Evolutionary conservation across 2,888 invertebrate species (phyloP), one percentile per base, ranked within the genome.

Genomic region (Clostera curtula): DNA sequence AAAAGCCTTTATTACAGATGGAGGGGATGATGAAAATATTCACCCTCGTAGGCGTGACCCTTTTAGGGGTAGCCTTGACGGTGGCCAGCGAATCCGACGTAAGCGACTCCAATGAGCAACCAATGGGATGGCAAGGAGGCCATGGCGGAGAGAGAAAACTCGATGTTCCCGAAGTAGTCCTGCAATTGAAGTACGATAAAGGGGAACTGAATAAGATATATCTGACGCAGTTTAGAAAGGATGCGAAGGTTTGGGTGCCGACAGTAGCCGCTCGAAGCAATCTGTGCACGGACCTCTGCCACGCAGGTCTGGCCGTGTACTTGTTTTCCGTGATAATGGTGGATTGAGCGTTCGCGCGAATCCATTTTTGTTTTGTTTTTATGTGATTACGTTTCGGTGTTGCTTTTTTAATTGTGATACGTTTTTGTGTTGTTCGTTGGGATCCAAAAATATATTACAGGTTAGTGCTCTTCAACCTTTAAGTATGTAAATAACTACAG

Each of bases 171-270:
- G 80, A 80, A 43, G 80, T 84, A 5, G 72, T 84, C 21, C 48
- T 85, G 11, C 79, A 82, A 40, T 53, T 85, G 49, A 83, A 83
- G 44, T 85, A 84, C 39, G 67, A 74, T 28, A 55, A 59, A 8
- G 85, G 84, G 25, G 73, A 72, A 60, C 64, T 85, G 68, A 67
- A 82, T 64, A 70, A 71, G 62, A 75, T 85, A 73, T 80, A 80
- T 52, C 38, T 85, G 49, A 69, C 84, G 15, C 84, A 85, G 63
- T 79, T 71, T 28, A 51, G 80, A 7, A 75, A 76, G 41, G 63
- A 63, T n/a, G 39, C 24, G 14, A 52, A 42, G 6, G 29, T 28
- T 6, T 60, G 59, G 59, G 31, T 25, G 7, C 70, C 77, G 1
- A 61, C 83, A 80, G 79, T 83, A 17, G 49, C 60, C 22, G 66